phyloP scores from a whole-genome alignment of 1,140 invertebrate genomes.

The Pentalonia nigronervosa region DNA sequence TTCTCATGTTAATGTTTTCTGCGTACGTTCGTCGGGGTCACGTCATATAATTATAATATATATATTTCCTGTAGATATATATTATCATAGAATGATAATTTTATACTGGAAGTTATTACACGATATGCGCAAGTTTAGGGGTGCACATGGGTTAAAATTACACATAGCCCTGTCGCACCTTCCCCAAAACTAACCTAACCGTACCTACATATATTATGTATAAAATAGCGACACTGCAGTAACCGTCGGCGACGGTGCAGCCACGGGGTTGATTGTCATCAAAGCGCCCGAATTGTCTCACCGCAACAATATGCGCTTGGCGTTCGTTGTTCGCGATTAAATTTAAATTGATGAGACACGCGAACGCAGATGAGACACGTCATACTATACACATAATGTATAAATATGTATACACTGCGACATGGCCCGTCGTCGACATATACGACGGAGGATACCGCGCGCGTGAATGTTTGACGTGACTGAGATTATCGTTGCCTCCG shows the following conservation, averaged over 20 bases:
- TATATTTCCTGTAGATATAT: too few relatives aligned
- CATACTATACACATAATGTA: background rate
- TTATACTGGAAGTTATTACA: background rate
- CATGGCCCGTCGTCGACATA: background rate
- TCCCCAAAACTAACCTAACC: too few relatives aligned
- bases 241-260: too few relatives aligned
- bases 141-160: background rate
- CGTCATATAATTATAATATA: background rate
- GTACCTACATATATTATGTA: background rate
- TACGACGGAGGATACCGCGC: background rate
- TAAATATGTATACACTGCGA: background rate
- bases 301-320: background rate
- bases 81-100: background rate
- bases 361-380: conserved; percentile 22
- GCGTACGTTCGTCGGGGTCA: background rate
- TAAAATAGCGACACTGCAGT: too few relatives aligned
- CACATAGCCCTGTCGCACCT: background rate
- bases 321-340: background rate
- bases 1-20: background rate
- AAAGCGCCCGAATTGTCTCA: background rate
- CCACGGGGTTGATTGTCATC: background rate
- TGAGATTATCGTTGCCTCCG: background rate
- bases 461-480: conserved; percentile 1
- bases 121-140: background rate
- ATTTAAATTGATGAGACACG: conserved; percentile 32